Conservation (phyloP, 2,113 vertebrate genomes). For the Xiphias gladius region DNA sequence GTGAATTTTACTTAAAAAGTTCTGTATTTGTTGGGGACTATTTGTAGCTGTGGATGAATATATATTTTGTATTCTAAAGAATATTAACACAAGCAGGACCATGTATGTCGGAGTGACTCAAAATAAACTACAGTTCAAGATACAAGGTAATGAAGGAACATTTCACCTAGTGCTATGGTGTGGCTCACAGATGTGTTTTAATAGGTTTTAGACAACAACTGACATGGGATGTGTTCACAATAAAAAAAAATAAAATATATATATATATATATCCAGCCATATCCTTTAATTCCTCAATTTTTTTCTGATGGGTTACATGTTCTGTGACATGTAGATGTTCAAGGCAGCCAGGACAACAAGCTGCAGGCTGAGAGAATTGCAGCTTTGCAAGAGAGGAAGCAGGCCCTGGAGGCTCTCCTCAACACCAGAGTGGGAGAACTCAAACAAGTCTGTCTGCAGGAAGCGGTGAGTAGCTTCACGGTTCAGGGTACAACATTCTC, state of each 20-base stretch:
- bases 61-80: too few species aligned
- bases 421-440: constrained; percentile 88
- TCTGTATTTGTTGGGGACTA: not conserved
- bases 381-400: constrained; percentile 88
- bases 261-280: not conserved
- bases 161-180: not conserved
- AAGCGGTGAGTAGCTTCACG: constrained; percentile 85
- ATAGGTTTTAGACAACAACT: not conserved
- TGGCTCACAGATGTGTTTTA: not conserved
- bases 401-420: constrained; percentile 88
- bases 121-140: not conserved
- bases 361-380: constrained; percentile 86
- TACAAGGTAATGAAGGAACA: not conserved
- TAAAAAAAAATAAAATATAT: not conserved
- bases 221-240: not conserved
- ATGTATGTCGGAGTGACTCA: not conserved
- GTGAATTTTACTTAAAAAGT: not conserved
- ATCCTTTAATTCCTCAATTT: not conserved
- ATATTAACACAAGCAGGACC: too few species aligned
- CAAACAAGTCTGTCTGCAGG: constrained; percentile 89
- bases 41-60: too few species aligned
- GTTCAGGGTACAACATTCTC: not conserved
- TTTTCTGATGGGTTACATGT: not conserved
- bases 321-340: constrained; percentile 71
- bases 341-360: constrained; percentile 84